Evolutionary conservation across 2,888 invertebrate genomes (phyloP).

Genomic region (Gymnoscelis rufifasciata): DNA sequence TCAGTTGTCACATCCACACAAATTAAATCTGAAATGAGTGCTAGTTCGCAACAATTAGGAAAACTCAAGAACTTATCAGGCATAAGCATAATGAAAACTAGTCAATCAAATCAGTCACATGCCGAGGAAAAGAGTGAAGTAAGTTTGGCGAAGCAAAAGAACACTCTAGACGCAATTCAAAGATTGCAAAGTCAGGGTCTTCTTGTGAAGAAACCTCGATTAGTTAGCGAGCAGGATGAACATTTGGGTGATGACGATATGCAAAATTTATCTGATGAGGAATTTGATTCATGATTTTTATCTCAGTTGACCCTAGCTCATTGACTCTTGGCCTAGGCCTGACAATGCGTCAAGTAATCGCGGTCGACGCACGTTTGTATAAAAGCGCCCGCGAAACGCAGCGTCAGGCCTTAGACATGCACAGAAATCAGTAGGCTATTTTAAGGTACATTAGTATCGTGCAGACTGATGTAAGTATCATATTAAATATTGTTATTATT

Average conservation of each 20-base stretch:
- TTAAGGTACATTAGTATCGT: no score
- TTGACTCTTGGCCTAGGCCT: neutral
- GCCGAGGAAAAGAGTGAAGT: slow-evolving; percentile 55
- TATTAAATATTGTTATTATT: no score
- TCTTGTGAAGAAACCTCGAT: slow-evolving; percentile 63
- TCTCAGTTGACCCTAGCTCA: neutral
- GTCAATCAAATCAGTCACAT: slow-evolving; percentile 53
- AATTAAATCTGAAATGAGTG: slow-evolving; percentile 52
- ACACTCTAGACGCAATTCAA: slow-evolving; percentile 65
- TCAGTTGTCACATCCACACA: slow-evolving; percentile 52
- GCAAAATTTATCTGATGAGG: slow-evolving; percentile 36
- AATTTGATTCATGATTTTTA: slow-evolving; percentile 32
- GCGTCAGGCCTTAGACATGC: no score
- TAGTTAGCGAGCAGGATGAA: slow-evolving; percentile 49
- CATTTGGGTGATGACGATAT: slow-evolving; percentile 41
- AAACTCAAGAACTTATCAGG: slow-evolving; percentile 55
- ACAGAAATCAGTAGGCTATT: no score
- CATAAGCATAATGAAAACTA: slow-evolving; percentile 55
- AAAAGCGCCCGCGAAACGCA: no score
- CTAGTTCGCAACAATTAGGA: slow-evolving; percentile 53
- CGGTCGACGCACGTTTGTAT: no score
- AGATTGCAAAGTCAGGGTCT: slow-evolving; percentile 67
- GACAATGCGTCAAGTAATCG: no score
- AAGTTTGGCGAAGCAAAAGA: slow-evolving; percentile 44
- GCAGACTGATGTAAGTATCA: no score